A percentile compares a stretch with the other conserved stretches of the same genome.
phyloP scores from a whole-genome alignment of 2,797 vertebrate species.

The Helicolenus hilgendorfi region DNA sequence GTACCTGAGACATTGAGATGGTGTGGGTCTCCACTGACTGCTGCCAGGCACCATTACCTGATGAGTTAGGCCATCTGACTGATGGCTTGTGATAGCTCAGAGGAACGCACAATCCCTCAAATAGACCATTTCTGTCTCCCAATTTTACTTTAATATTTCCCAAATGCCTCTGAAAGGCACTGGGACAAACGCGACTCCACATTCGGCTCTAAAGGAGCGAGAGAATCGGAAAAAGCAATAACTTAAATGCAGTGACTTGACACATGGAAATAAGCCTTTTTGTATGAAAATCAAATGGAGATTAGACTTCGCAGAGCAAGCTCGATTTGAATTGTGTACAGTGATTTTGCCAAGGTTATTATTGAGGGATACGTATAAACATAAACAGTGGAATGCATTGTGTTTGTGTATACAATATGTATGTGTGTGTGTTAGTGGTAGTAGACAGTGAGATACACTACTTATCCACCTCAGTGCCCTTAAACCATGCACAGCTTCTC shows the following conservation, averaged over 20 bases:
- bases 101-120: constrained; percentile 78
- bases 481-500: neutral
- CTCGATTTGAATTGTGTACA: constrained; percentile 56
- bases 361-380: constrained; percentile 27
- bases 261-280: constrained; percentile 70
- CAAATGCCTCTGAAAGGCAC: constrained; percentile 58
- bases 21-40: constrained; percentile 62
- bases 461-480: constrained; percentile 21
- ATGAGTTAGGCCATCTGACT: constrained; percentile 73
- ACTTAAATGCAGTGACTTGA: constrained; percentile 66
- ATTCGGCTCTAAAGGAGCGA: constrained; percentile 30
- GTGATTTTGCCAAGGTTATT: constrained; percentile 58
- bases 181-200: constrained; percentile 38
- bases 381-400: constrained; percentile 15
- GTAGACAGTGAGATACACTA: neutral
- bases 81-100: constrained; percentile 81
- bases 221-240: constrained; percentile 60
- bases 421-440: neutral
- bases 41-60: constrained; percentile 77
- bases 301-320: constrained; percentile 55
- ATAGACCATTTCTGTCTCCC: constrained; percentile 82
- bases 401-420: constrained; percentile 8
- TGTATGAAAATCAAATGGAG: constrained; percentile 77
- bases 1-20: constrained; percentile 50
- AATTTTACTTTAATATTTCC: constrained; percentile 81